A percentile compares a stretch with the other conserved stretches of the same genome.
These are phyloP conservation scores for Prietella phreatophila DNA, from an alignment of 2,113 vertebrate genomes.

Conservation along the genomic window DNA sequence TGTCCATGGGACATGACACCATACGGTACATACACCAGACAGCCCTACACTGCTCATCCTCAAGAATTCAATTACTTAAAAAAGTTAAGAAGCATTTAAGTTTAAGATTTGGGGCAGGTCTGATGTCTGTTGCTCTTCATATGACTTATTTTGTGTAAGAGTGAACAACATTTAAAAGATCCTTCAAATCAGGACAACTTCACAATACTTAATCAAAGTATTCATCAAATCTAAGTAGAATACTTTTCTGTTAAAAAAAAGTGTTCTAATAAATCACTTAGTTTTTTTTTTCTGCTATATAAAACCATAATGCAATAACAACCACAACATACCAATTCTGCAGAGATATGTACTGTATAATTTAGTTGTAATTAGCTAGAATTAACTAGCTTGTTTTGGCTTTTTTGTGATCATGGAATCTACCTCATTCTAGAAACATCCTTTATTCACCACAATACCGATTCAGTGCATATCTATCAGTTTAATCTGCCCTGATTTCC, in stretches of 20 bases:
- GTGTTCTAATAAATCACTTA: too few relatives aligned
- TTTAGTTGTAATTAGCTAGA: not conserved
- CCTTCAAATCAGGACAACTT: not conserved
- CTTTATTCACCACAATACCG: not conserved
- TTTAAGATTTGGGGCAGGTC: not conserved
- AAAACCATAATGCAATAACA: too few relatives aligned
- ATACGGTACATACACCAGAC: not conserved
- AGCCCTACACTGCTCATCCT: not conserved
- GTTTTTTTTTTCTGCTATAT: too few relatives aligned
- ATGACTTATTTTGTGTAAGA: not conserved
- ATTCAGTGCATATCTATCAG: not conserved
- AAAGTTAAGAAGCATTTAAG: not conserved
- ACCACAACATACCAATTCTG: not conserved
- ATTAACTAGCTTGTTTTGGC: not conserved
- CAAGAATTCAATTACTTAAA: not conserved
- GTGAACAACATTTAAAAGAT: not conserved
- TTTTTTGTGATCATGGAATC: too few relatives aligned
- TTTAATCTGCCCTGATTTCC: not conserved
- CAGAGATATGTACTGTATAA: not conserved
- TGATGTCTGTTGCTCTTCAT: not conserved
- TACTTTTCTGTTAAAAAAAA: too few relatives aligned
- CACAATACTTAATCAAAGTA: not conserved
- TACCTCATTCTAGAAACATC: not conserved
- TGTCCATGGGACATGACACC: not conserved
- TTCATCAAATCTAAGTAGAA: too few relatives aligned